Evolutionary conservation across 2,888 invertebrate genomes (phyloP).

Genomic region (Aphidoletes aphidimyza): DNA sequence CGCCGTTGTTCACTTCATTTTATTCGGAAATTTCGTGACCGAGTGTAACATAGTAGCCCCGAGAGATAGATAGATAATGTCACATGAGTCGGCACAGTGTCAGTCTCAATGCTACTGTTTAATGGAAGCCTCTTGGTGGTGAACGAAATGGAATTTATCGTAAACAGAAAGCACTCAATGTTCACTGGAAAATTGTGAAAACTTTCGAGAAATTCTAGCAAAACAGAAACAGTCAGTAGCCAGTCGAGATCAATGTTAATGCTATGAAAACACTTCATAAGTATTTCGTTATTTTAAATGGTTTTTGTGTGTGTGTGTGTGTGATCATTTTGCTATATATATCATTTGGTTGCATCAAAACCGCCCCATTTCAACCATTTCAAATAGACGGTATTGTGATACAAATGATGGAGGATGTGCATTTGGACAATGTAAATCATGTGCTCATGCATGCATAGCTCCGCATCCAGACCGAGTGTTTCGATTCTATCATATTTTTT

Average conservation of each 20-base stretch:
- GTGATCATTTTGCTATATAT: too few relatives aligned
- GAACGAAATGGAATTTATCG: background rate
- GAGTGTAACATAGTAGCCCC: constrained; percentile 13
- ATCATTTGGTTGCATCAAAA: too few relatives aligned
- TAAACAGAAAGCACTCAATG: background rate
- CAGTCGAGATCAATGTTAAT: too few relatives aligned
- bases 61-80: background rate
- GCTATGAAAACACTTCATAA: too few relatives aligned
- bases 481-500: too few relatives aligned
- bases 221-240: too few relatives aligned
- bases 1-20: background rate
- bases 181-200: too few relatives aligned
- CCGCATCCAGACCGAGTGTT: background rate
- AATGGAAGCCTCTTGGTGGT: too few relatives aligned
- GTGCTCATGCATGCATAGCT: background rate
- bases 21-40: constrained; percentile 24
- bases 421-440: background rate
- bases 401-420: background rate
- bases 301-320: too few relatives aligned
- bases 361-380: background rate
- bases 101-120: background rate
- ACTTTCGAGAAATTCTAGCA: too few relatives aligned
- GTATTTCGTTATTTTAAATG: too few relatives aligned
- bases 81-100: background rate
- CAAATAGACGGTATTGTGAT: background rate